Evolutionary conservation across 2,113 vertebrate species (phyloP).

Genomic region (Motacilla alba): DNA sequence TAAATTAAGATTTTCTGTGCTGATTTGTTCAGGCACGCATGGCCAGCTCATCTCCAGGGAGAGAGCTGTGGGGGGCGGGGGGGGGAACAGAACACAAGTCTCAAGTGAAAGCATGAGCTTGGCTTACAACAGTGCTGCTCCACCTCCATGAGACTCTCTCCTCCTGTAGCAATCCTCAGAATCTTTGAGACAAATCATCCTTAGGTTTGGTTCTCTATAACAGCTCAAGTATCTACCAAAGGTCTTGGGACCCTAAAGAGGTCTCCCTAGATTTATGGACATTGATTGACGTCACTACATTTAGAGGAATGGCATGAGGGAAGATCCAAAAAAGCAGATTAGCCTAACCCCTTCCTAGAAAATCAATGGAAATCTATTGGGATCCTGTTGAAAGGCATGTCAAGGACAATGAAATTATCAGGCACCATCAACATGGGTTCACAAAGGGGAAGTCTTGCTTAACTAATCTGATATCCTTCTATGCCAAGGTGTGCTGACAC

Average conservation of each 20-base stretch:
- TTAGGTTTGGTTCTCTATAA: not conserved
- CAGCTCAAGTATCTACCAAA: not conserved
- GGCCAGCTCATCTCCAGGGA: not conserved
- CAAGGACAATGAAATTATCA: not conserved
- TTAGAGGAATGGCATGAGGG: not conserved
- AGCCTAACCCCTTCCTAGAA: not conserved
- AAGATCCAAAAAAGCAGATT: not conserved
- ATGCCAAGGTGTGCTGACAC: not conserved
- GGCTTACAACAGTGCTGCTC: too few species aligned
- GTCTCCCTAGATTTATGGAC: not conserved
- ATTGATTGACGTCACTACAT: not conserved
- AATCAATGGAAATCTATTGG: not conserved
- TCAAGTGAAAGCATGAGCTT: not conserved
- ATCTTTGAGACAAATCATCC: not conserved
- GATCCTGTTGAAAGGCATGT: not conserved
- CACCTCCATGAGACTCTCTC: not conserved
- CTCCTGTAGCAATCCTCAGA: not conserved
- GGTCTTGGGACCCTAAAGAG: not conserved
- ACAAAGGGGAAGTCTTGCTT: not conserved
- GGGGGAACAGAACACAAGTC: fast-evolving
- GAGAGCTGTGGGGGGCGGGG: not conserved
- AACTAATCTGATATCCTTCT: not conserved
- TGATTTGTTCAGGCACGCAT: not conserved
- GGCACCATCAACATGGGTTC: not conserved
- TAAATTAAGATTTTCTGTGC: not conserved